Evolutionary conservation across 2,113 vertebrate species (phyloP).

Genomic region (Zapornia atra): DNA sequence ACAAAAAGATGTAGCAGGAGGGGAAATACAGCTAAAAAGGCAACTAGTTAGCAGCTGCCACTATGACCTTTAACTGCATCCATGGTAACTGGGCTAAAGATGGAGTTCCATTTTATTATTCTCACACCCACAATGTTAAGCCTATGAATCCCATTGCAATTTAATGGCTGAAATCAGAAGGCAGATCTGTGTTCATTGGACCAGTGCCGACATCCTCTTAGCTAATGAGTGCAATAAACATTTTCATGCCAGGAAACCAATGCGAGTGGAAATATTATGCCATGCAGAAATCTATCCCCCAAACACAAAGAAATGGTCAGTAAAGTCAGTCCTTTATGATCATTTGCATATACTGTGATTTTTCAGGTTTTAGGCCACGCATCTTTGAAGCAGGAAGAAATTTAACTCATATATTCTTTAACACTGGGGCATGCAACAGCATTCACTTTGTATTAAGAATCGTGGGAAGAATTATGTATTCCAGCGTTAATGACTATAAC

Average conservation of each 20-base stretch:
- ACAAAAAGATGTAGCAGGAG: slow-evolving; percentile 65
- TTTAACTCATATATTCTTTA: slow-evolving; percentile 39
- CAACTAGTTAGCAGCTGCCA: slow-evolving; percentile 90
- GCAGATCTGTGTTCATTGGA: slow-evolving; percentile 93
- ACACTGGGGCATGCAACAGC: not conserved
- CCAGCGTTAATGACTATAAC: slow-evolving; percentile 53
- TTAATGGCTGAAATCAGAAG: slow-evolving; percentile 88
- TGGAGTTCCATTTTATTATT: slow-evolving; percentile 90
- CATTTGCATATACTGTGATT: slow-evolving; percentile 65
- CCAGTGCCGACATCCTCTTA: slow-evolving; percentile 90
- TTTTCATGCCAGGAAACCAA: slow-evolving; percentile 92
- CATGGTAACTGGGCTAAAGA: slow-evolving; percentile 88
- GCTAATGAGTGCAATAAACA: slow-evolving; percentile 99
- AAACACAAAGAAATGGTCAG: slow-evolving; percentile 84
- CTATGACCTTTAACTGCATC: slow-evolving; percentile 92
- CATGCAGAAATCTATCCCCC: slow-evolving; percentile 83
- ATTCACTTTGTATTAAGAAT: slow-evolving; percentile 43
- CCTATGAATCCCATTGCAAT: slow-evolving; percentile 84
- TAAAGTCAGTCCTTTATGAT: slow-evolving; percentile 54
- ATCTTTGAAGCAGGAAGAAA: slow-evolving; percentile 37
- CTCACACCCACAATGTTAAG: slow-evolving; percentile 87
- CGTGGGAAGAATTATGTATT: slow-evolving; percentile 57
- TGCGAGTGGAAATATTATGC: slow-evolving; percentile 91
- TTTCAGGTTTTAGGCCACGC: slow-evolving; percentile 45
- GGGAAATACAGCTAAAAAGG: slow-evolving; percentile 82